phyloP scores from a whole-genome alignment of 1,140 invertebrate genomes.

The Hylyphantes graminicola region DNA sequence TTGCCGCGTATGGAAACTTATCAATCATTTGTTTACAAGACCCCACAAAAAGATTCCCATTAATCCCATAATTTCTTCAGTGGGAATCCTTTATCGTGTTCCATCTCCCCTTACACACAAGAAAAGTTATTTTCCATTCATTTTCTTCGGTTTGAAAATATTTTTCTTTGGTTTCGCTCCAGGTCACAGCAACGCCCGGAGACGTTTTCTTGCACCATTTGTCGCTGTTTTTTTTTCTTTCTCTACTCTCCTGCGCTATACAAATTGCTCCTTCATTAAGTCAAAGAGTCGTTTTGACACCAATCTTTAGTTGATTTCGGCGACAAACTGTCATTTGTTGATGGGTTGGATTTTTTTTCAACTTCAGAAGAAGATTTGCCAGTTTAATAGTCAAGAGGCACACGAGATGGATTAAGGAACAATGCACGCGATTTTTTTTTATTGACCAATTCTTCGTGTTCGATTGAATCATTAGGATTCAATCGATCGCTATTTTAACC shows the following conservation, averaged over 20 bases:
- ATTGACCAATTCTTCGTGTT: too few relatives aligned
- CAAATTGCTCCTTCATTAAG: slow-evolving; percentile 25
- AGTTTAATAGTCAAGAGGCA: slow-evolving; percentile 4
- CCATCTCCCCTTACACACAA: slow-evolving; percentile 2
- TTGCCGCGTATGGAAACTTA: slow-evolving; percentile 25
- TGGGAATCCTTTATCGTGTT: slow-evolving; percentile 22
- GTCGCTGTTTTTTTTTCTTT: neutral
- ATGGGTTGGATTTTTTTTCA: neutral
- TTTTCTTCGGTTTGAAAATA: neutral
- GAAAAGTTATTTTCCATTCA: too few relatives aligned
- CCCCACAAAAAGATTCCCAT: slow-evolving; percentile 28
- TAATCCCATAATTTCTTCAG: slow-evolving; percentile 35
- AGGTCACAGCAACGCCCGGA: neutral
- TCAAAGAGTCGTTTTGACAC: slow-evolving; percentile 25
- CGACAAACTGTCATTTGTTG: neutral
- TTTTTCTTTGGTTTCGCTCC: slow-evolving; percentile 14
- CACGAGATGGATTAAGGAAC: neutral
- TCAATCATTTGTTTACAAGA: slow-evolving; percentile 28
- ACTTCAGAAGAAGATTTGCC: neutral
- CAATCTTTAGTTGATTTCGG: neutral
- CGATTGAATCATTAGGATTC: too few relatives aligned
- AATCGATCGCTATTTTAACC: too few relatives aligned
- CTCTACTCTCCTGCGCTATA: neutral
- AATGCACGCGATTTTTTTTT: too few relatives aligned
- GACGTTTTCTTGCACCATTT: neutral